phyloP scores from a whole-genome alignment of 2,888 invertebrate species.

The Acleris literana region DNA sequence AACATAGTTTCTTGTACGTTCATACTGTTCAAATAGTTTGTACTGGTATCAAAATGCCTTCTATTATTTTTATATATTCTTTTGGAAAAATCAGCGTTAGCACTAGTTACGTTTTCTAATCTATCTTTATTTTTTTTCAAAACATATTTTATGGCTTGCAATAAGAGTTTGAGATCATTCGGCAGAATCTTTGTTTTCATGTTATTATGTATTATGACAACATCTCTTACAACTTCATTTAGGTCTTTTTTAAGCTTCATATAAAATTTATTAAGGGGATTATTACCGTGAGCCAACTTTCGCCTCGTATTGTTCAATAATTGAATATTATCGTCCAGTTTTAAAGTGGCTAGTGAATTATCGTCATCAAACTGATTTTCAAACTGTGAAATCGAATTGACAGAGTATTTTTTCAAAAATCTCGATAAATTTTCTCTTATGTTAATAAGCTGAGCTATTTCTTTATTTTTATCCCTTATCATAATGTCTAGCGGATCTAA shows the following conservation, averaged over 20 bases:
- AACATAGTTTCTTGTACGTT: constrained; percentile 4
- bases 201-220: constrained; percentile 50
- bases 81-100: constrained; percentile 43
- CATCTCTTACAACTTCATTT: constrained; percentile 57
- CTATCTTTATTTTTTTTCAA: not conserved
- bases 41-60: constrained; percentile 21
- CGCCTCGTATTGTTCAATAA: constrained; percentile 1
- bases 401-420: constrained; percentile 44
- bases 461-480: constrained; percentile 56
- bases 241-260: constrained; percentile 62
- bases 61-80: constrained; percentile 49
- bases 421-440: constrained; percentile 54
- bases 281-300: not conserved
- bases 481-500: constrained; percentile 54
- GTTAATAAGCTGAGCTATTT: constrained; percentile 53
- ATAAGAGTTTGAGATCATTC: constrained; percentile 8
- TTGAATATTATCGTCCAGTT: constrained; percentile 1
- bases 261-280: constrained; percentile 44
- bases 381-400: constrained; percentile 21
- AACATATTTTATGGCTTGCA: constrained; percentile 3
- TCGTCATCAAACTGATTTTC: not conserved
- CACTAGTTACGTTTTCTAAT: not conserved
- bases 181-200: not conserved
- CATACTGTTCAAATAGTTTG: not conserved
- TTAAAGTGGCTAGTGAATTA: not conserved